These are phyloP conservation scores for Sminthopsis crassicaudata DNA, from an alignment of 2,113 vertebrate genomes.

Conservation along the genomic window DNA sequence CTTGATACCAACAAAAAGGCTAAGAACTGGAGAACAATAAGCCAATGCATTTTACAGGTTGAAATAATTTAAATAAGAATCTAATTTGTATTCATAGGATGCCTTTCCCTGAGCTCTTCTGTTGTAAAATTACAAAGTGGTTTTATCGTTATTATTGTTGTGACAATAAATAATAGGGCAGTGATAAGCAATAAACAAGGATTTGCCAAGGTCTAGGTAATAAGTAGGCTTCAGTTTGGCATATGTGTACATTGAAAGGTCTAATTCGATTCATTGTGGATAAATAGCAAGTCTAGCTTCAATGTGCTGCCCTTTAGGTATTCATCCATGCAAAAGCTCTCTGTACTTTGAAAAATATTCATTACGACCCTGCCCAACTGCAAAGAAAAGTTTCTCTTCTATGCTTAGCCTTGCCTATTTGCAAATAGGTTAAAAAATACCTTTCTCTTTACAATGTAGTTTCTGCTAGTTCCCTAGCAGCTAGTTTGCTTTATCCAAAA, in stretches of 20 bases:
- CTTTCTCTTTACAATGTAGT: neutral
- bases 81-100: slow-evolving; percentile 63
- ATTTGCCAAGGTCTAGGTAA: slow-evolving; percentile 55
- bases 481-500: neutral
- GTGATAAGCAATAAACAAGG: slow-evolving; percentile 47
- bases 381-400: neutral
- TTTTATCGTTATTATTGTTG: slow-evolving; percentile 62
- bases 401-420: neutral
- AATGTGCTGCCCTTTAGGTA: neutral
- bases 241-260: neutral
- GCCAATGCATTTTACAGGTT: slow-evolving; percentile 37
- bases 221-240: slow-evolving; percentile 20
- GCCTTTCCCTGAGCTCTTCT: slow-evolving; percentile 63
- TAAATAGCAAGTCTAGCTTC: neutral
- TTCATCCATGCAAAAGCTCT: neutral
- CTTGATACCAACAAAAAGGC: slow-evolving; percentile 45
- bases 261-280: neutral
- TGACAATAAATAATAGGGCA: slow-evolving; percentile 68
- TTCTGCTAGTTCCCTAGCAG: neutral
- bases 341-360: neutral
- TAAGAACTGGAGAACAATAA: neutral
- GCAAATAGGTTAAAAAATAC: neutral
- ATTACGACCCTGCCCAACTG: neutral
- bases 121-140: slow-evolving; percentile 59
- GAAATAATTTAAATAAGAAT: slow-evolving; percentile 36